Percentiles rank a stretch among this genome's conserved stretches.
Conservation (phyloP, 2,888 invertebrate genomes). For the Andrena praecox region DNA sequence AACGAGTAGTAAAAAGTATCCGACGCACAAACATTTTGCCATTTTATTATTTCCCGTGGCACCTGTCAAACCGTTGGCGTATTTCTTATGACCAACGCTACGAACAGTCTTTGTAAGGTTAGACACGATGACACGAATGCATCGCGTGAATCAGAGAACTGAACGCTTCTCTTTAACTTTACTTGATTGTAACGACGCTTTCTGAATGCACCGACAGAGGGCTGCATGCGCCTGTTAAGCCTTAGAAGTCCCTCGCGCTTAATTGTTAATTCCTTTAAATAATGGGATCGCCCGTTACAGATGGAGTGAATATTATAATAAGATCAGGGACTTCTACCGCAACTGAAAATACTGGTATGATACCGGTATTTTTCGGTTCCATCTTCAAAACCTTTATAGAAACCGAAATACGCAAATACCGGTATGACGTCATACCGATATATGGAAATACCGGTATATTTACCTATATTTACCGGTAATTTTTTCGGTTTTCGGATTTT, state of each 20-base stretch:
- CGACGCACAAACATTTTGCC: slow-evolving; percentile 46
- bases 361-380: no score
- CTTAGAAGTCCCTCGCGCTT: neutral
- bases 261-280: neutral
- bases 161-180: slow-evolving; percentile 35
- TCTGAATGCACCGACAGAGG: neutral
- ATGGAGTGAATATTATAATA: neutral
- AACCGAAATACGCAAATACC: no score
- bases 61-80: slow-evolving; percentile 41
- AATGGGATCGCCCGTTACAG: neutral
- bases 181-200: neutral
- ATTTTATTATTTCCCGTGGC: slow-evolving; percentile 30
- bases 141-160: slow-evolving; percentile 53
- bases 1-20: slow-evolving; percentile 45
- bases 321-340: no score
- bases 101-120: slow-evolving; percentile 43
- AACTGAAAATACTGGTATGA: no score
- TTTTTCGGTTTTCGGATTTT: no score
- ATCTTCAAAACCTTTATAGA: no score
- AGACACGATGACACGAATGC: slow-evolving; percentile 51
- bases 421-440: no score
- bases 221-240: neutral
- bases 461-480: no score
- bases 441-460: no score
- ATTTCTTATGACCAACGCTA: slow-evolving; percentile 22